Conservation (phyloP, 2,888 invertebrate species). For the Chymomyza caudatula region DNA sequence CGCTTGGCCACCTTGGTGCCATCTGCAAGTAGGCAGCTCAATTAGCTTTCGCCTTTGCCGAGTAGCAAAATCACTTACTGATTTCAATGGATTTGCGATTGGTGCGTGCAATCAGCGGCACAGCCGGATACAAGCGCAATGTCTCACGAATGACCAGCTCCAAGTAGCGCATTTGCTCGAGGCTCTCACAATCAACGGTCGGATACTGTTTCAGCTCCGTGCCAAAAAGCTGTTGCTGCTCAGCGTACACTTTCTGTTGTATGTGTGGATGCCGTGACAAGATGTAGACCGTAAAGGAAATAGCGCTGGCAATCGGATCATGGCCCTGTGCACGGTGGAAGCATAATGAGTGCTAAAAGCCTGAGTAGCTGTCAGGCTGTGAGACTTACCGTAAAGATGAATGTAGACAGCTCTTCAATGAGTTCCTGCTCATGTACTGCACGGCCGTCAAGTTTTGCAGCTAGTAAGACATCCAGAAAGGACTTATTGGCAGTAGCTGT, state of each 20-base stretch:
- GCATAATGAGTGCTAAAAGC: not conserved
- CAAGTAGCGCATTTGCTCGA: conserved; percentile 65
- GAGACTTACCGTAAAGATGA: conserved; percentile 69
- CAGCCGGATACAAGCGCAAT: conserved; percentile 65
- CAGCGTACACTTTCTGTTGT: conserved; percentile 79
- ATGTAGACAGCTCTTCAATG: conserved; percentile 72
- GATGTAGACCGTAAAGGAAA: conserved; percentile 79
- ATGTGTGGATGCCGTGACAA: conserved; percentile 79
- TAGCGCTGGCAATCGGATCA: conserved; percentile 81
- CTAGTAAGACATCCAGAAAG: conserved; percentile 68
- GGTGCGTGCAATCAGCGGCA: conserved; percentile 71
- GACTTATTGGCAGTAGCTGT: conserved; percentile 36
- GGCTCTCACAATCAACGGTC: conserved; percentile 23
- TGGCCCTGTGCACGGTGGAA: conserved; percentile 81
- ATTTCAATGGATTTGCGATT: conserved; percentile 69
- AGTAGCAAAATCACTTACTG: conserved; percentile 49
- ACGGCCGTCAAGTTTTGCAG: conserved; percentile 60
- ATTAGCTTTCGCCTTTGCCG: not conserved
- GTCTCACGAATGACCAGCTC: conserved; percentile 70
- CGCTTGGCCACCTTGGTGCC: conserved; percentile 71
- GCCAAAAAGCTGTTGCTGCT: conserved; percentile 78
- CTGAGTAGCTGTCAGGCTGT: not conserved
- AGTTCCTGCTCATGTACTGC: conserved; percentile 63
- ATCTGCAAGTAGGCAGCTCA: conserved; percentile 44
- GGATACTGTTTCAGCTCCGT: conserved; percentile 58